These are phyloP conservation scores for Heterocephalus glaber DNA, from an alignment of 2,113 vertebrate genomes.

Conservation along the genomic window DNA sequence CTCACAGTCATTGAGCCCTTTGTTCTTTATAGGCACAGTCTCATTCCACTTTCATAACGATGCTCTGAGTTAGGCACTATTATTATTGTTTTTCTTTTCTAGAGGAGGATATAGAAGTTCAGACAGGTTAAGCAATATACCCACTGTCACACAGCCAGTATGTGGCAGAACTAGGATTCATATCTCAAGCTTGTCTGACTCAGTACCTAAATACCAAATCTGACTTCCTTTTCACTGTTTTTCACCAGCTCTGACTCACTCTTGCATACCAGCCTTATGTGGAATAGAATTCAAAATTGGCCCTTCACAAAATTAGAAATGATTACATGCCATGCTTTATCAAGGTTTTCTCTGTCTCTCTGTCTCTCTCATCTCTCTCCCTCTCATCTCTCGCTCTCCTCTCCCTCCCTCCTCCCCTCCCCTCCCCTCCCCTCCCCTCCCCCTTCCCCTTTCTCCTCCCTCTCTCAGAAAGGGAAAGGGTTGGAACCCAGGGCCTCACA, in stretches of 20 bases:
- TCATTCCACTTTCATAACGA: neutral
- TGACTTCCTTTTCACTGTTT: neutral
- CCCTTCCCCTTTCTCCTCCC: neutral
- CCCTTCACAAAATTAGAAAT: neutral
- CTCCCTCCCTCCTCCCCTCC: neutral
- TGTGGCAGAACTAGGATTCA: neutral
- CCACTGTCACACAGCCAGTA: conserved; percentile 4
- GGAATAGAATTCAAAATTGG: conserved; percentile 33
- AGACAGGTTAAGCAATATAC: conserved; percentile 34
- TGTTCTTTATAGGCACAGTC: neutral
- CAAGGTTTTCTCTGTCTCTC: neutral
- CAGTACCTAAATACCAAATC: neutral
- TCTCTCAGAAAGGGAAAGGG: neutral
- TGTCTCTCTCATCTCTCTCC: neutral
- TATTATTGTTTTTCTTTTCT: neutral
- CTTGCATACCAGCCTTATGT: neutral
- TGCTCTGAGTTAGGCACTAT: neutral
- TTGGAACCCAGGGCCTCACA: neutral
- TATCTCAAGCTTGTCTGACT: neutral
- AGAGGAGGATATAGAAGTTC: neutral
- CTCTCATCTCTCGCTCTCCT: neutral
- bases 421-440: no score
- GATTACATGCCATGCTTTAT: neutral
- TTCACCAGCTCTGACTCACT: conserved; percentile 30
- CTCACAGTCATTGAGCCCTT: neutral